Evolutionary conservation across 2,797 vertebrate genomes (phyloP).

Genomic region (Mormyrus hasselquistii): DNA sequence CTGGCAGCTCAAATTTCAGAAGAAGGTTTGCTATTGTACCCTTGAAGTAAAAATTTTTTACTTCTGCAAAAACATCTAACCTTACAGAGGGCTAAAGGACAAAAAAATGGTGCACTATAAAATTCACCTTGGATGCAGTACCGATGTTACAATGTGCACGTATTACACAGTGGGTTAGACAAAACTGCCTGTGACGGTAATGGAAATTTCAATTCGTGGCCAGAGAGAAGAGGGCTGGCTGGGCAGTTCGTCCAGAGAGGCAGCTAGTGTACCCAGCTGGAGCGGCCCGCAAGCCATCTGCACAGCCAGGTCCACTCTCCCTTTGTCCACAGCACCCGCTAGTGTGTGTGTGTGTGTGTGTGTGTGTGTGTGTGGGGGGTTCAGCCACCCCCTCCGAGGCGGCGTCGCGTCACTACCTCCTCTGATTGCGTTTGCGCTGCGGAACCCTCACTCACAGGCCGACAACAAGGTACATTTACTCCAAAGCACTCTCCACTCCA

Average conservation of each 20-base stretch:
- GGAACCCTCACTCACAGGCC: neutral
- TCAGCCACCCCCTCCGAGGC: neutral
- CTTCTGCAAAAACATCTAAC: neutral
- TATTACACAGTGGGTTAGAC: neutral
- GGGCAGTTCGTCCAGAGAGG: neutral
- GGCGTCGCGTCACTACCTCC: neutral
- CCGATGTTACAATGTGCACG: neutral
- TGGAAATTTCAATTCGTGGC: neutral
- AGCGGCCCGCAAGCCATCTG: neutral
- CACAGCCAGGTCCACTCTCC: neutral
- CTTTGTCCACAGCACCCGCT: neutral
- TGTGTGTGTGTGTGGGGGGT: neutral
- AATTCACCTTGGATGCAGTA: neutral
- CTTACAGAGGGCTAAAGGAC: neutral
- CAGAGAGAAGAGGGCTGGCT: neutral
- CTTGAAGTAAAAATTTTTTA: neutral
- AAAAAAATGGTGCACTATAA: neutral
- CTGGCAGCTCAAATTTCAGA: neutral
- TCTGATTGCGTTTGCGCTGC: neutral
- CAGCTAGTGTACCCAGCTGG: neutral
- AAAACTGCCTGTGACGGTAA: neutral
- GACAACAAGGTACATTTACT: neutral
- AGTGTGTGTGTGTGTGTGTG: no score
- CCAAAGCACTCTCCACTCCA: neutral
- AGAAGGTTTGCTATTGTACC: neutral